A percentile compares a stretch with the other conserved stretches of the same genome.
Conservation (phyloP, 2,113 vertebrate species). For the Spermophilus dauricus region DNA sequence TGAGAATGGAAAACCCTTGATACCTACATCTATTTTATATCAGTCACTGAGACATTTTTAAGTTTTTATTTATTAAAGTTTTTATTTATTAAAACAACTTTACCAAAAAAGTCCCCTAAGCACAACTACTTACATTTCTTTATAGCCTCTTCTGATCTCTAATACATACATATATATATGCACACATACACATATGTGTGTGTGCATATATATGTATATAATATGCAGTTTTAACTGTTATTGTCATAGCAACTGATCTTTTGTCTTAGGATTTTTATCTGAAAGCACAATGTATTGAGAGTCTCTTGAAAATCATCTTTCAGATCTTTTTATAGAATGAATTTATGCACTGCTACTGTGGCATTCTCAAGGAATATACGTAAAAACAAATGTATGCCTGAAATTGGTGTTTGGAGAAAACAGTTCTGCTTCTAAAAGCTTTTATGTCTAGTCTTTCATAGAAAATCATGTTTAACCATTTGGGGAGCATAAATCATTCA, state of each 20-base stretch:
- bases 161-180: not conserved
- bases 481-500: conserved; percentile 72
- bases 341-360: conserved; percentile 74
- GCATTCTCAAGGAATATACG: conserved; percentile 66
- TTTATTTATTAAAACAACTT: conserved; percentile 79
- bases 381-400: conserved; percentile 66
- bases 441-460: conserved; percentile 69
- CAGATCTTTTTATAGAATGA: conserved; percentile 76
- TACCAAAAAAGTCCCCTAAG: conserved; percentile 78
- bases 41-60: conserved; percentile 72
- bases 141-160: conserved; percentile 73
- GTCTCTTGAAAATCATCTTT: conserved; percentile 80
- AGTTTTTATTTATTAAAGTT: conserved; percentile 82
- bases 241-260: conserved; percentile 66
- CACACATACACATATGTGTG: not conserved
- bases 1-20: conserved; percentile 63
- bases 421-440: conserved; percentile 74
- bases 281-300: conserved; percentile 75
- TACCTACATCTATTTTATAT: conserved; percentile 76
- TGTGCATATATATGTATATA: not conserved
- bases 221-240: conserved; percentile 69
- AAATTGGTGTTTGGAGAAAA: conserved; percentile 71
- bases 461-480: conserved; percentile 68
- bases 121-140: conserved; percentile 80
- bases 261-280: conserved; percentile 78